Percentiles rank a stretch among this genome's conserved stretches.
Evolutionary conservation across 2,797 vertebrate genomes (phyloP).

Genomic region (Myotis findleyi): DNA sequence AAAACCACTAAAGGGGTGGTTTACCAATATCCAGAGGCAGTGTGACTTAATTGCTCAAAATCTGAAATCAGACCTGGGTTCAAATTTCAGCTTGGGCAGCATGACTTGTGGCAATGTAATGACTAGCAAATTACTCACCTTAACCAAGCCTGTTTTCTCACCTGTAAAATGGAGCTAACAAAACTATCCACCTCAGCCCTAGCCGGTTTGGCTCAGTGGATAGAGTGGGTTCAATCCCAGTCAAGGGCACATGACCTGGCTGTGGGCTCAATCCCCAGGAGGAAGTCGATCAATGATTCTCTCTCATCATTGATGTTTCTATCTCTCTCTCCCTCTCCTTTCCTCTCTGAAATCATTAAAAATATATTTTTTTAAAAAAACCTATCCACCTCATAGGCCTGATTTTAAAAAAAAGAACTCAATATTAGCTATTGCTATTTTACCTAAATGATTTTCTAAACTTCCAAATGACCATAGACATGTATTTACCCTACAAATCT

Average conservation of each 20-base stretch:
- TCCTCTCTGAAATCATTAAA: not conserved
- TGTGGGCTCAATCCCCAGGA: not conserved
- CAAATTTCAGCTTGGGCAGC: not conserved
- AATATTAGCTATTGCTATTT: not conserved
- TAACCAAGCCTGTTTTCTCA: slow-evolving; percentile 28
- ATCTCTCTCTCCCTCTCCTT: no score
- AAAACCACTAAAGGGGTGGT: not conserved
- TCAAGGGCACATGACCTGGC: no score
- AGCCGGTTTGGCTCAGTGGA: no score
- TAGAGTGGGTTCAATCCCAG: no score
- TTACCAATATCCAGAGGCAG: slow-evolving; percentile 9
- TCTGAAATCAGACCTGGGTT: not conserved
- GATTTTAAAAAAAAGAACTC: not conserved
- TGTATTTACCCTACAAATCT: slow-evolving; percentile 2
- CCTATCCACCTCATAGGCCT: not conserved
- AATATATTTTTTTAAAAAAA: not conserved
- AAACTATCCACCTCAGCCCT: slow-evolving; percentile 4
- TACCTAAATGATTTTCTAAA: slow-evolving; percentile 25
- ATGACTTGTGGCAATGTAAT: not conserved
- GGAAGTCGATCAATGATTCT: no score
- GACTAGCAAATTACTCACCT: slow-evolving; percentile 11
- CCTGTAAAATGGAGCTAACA: not conserved
- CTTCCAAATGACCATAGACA: not conserved
- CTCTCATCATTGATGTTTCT: not conserved
- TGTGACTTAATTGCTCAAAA: slow-evolving; percentile 12